Base-by-base conservation (phyloP, 2,113 vertebrate genomes). In the Macquaria australasica region DNA sequence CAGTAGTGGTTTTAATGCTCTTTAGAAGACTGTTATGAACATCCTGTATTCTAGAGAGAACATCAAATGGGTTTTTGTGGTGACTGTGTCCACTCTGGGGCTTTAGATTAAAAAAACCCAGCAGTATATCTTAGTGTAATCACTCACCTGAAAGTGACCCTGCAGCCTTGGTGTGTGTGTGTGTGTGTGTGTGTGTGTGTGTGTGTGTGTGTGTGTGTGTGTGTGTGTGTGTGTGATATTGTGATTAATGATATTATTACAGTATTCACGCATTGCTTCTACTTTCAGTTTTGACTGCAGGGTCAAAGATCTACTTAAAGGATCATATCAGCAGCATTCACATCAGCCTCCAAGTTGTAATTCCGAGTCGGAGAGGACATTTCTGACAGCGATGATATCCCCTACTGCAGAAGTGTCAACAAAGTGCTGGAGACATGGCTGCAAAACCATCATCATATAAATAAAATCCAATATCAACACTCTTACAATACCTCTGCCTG, bases 181-280 rank as follows among this genome's bases (percentile, higher is more conserved):
- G 28, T 31, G 28, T 31, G 28, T 31, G 28, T 31, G 28, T 31
- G 28, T 31, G 28, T 31, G 28, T n/a, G 28, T 31, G 28, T 31
- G 28, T 31, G 28, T 31, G 28, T 31, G 28, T 31, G 28, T 31
- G 28, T 31, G 28, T n/a, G 64, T 43, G 63, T 67, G 23, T 25
- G 39, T 25, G 11, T 56, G 53, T n/a, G 53, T n/a, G 56, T 28
- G 43, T 12, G 14, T 4, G 51, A 21, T 53, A 53, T 53, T 53
- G 20, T 69, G 67, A 69, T 69, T 69, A 28, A 69, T 31, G 67
- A 69, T 11, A 21, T 70, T 20, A 21, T 51, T 51, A 31, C 67
- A 69, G 16, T 18, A 51, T 21, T 18, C 12, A 51, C 12, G 16
- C 18, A 3, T 18, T 3, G 12, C 15, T 71, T 37, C 48, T 12